Percentiles rank a stretch among this genome's conserved stretches.
Conservation (phyloP, 2,113 vertebrate species). For the Plotosus lineatus region DNA sequence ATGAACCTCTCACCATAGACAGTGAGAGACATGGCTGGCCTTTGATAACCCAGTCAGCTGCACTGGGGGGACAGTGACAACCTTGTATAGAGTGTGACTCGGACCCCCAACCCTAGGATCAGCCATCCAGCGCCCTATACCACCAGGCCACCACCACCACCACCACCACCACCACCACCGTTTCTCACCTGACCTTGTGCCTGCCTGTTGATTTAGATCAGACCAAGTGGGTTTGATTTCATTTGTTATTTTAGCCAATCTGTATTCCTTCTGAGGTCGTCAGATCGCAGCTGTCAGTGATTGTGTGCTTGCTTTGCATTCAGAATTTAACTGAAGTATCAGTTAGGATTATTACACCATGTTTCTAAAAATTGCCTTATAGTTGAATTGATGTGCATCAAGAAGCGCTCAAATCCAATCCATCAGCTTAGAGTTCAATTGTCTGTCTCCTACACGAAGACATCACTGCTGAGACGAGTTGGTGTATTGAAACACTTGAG, state of each 20-base stretch:
- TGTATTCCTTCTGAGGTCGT: not conserved
- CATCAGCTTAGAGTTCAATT: constrained; percentile 48
- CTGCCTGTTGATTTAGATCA: not conserved
- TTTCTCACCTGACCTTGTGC: too few relatives aligned
- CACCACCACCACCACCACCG: too few relatives aligned
- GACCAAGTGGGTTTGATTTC: not conserved
- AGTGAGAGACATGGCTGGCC: too few relatives aligned
- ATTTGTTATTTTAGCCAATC: not conserved
- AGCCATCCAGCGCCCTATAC: too few relatives aligned
- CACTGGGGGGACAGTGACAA: too few relatives aligned
- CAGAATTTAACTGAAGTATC: constrained; percentile 43
- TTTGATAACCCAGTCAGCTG: too few relatives aligned
- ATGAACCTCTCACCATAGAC: too few relatives aligned
- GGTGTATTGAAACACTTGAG: constrained; percentile 38
- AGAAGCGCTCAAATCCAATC: constrained; percentile 42
- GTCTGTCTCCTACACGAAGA: constrained; percentile 21
- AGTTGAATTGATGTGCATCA: constrained; percentile 2
- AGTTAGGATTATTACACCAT: constrained; percentile 31
- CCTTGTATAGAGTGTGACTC: too few relatives aligned
- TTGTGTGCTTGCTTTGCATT: constrained; percentile 5
- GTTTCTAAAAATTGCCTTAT: constrained; percentile 28
- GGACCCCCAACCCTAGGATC: too few relatives aligned
- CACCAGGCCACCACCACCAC: too few relatives aligned
- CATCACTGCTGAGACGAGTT: constrained; percentile 22
- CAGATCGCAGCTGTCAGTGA: not conserved